phyloP scores from a whole-genome alignment of 2,888 invertebrate species.

The Therioaphis trifolii region DNA sequence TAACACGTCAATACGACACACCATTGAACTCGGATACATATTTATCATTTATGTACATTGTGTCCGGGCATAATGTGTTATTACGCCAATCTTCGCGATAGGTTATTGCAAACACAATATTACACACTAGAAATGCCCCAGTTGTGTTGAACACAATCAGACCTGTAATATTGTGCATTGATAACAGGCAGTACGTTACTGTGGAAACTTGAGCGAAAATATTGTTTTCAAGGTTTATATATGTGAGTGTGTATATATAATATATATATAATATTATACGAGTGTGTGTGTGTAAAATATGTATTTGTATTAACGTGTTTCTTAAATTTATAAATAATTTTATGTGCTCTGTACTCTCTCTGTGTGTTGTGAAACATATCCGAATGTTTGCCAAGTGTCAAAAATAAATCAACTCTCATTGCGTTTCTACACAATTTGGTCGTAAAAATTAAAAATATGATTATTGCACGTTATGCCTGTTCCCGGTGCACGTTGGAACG shows the following conservation, averaged over 20 bases:
- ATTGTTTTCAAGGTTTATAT: conserved; percentile 50
- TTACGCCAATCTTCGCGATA: conserved; percentile 20
- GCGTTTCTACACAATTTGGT: conserved; percentile 53
- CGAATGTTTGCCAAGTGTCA: conserved; percentile 57
- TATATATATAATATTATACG: background rate
- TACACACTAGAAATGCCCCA: background rate
- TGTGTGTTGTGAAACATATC: conserved; percentile 41
- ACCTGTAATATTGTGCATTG: conserved; percentile 21
- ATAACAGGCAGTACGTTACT: conserved; percentile 10
- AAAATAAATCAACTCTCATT: conserved; percentile 60
- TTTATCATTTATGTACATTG: too few relatives aligned
- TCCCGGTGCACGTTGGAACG: background rate
- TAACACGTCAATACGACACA: background rate
- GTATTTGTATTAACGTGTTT: conserved; percentile 27
- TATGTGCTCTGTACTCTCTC: conserved; percentile 44
- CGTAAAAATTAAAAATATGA: conserved; percentile 54
- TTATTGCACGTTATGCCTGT: conserved; percentile 10
- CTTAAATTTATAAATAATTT: conserved; percentile 60
- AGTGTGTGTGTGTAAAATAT: background rate
- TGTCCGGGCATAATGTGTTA: conserved; percentile 1
- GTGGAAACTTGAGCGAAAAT: conserved; percentile 39
- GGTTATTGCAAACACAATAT: background rate
- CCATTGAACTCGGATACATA: too few relatives aligned
- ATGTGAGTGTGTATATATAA: background rate
- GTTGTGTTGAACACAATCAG: conserved; percentile 28